Conservation (phyloP, 2,113 vertebrate genomes). For the Salvelinus alpinus region DNA sequence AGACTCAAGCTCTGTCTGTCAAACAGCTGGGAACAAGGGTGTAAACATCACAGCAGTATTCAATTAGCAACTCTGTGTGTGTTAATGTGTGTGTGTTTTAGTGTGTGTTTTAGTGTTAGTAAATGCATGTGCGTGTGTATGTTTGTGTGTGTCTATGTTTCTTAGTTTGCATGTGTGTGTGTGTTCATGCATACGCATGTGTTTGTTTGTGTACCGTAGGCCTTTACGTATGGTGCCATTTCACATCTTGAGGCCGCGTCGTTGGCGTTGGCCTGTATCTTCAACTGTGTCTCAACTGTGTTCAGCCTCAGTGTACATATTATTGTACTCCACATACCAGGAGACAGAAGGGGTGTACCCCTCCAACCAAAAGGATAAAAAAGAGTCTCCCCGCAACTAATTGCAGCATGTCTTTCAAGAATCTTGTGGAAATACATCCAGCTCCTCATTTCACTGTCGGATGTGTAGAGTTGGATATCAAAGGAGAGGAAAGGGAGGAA, state of each 20-base stretch:
- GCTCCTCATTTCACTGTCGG: neutral
- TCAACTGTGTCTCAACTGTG: no score
- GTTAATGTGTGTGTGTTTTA: neutral
- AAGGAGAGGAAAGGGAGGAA: neutral
- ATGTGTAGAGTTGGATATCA: neutral
- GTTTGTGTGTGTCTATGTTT: neutral
- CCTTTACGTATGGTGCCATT: no score
- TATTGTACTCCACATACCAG: no score
- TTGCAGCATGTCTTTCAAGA: no score
- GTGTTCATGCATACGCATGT: neutral
- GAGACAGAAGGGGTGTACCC: no score
- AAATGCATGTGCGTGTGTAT: constrained; percentile 13
- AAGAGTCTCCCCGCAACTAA: no score
- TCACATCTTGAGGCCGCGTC: no score
- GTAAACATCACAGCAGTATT: neutral
- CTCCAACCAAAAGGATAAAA: no score
- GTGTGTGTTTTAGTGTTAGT: neutral
- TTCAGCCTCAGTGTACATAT: no score
- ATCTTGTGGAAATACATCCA: neutral
- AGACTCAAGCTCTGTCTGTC: neutral
- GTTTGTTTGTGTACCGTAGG: neutral
- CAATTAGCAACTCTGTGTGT: neutral
- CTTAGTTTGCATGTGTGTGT: neutral
- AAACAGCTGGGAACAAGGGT: neutral
- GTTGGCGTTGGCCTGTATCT: no score